Evolutionary conservation across 2,113 vertebrate genomes (phyloP), one percentile per base, ranked within the genome.

Genomic region (Triplophysa dalaica): DNA sequence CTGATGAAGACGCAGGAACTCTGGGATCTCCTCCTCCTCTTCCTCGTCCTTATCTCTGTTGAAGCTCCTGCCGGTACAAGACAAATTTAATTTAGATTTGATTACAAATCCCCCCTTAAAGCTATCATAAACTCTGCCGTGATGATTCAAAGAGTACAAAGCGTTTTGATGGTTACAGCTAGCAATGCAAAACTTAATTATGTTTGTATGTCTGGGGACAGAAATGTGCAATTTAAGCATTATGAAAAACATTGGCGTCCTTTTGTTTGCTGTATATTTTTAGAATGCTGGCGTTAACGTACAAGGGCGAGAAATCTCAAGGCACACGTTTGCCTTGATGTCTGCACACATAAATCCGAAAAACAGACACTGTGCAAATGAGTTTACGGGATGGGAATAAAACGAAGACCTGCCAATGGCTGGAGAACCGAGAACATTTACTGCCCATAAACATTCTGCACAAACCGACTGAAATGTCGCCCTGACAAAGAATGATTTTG

Each of bases 1-100:
- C 33, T 94, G 95, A 87, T 98, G 96, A 67, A 99, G 93, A 54
- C 90, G 90, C 70, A 95, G 86, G 80, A 93, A 96, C 75, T 97
- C 95, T 0, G 93, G 90, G 26, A 94, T 85, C 38, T 94, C 92
- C 17, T 94, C 93, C 38, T 92, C 93, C 38, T 92, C 93, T 1
- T 94, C 90, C 16, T 93, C 92, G 0, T 87, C 89, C 77, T 86
- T 89, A n/a, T 45, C 89, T 52, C 76, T 82, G 9, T 82, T 90
- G 64, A 92, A 81, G 77, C 87, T 90, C 82, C 92, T 93, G 68
- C 29, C n/a, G 50, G 66, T 0, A 81, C 54, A 60, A 22, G 1
- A 29, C 54, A 19, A 63, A 29, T n/a, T n/a, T n/a, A n/a, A 17
- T 19, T 8, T 4, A n/a, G 56, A 58, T 21, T 16, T 58, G 12